Evolutionary conservation across 2,888 invertebrate species (phyloP), one percentile per base, ranked within the genome.

Genomic region (Aethes cnicana): DNA sequence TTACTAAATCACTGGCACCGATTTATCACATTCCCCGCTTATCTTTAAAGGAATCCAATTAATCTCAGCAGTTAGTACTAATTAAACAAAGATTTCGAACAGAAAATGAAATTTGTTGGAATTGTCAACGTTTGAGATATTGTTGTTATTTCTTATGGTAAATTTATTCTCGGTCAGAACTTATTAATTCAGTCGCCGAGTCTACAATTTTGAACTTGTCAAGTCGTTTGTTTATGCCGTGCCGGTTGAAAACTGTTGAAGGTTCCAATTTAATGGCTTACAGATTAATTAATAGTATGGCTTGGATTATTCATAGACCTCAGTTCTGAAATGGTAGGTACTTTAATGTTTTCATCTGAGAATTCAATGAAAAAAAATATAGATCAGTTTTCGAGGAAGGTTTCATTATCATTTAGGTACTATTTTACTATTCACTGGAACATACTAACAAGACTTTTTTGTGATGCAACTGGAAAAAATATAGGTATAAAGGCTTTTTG

Each of bases 11-110:
- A 69, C 63, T 68, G 59, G 60, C 54, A 61, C 63, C 61, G 62
- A 68, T 69, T 68, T 67, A 63, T 66, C 59, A 64, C 63, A 61
- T 61, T 62, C 33, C 68, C 65, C 63, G 63, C 61, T 64, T 65
- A 71, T 68, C 67, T 58, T 64, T 56, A 56, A 61, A 59, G 56
- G 65, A 70, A 69, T 64, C 65, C 62, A 62, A 69, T 70, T 68
- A 70, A 72, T 72, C 62, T 62, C 62, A 59, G 54, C 57, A 56
- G 52, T 58, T 59, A 54, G 57, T 56, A 65, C 60, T 72, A 70
- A 72, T 70, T 72, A 63, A 65, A 61, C 61, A 59, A 57, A 62
- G 63, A 67, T 66, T 69, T 65, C 56, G 54, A 63, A 48, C 39
- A 30, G 36, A 58, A 57, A 61, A 53, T 49, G 55, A 47, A 44